These are phyloP conservation scores for Drosophila pseudotalamancana DNA, from an alignment of 2,888 invertebrate species.

Conservation along the genomic window DNA sequence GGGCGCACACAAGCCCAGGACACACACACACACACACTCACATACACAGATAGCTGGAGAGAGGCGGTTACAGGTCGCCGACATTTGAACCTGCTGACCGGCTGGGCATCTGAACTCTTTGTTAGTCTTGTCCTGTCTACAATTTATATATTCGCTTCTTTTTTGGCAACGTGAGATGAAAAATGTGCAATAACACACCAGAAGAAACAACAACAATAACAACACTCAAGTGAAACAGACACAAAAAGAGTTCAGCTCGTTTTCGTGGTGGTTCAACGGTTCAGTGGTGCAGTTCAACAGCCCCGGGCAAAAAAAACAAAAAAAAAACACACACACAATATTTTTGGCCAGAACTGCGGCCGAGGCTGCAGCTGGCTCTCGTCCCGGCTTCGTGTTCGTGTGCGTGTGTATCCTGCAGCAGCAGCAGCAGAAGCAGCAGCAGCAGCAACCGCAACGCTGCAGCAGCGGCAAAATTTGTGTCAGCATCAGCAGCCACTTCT, in stretches of 20 bases:
- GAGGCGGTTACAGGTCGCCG: constrained; percentile 67
- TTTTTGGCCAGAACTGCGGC: constrained; percentile 49
- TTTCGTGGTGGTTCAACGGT: constrained; percentile 12
- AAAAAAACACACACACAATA: constrained; percentile 7
- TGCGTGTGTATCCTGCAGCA: constrained; percentile 57
- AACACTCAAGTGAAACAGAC: constrained; percentile 5
- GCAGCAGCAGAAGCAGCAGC: constrained; percentile 62
- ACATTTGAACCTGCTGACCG: constrained; percentile 73
- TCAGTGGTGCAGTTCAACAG: constrained; percentile 66
- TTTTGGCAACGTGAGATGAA: constrained; percentile 58
- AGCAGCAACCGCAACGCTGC: constrained; percentile 64
- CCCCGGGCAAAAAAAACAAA: constrained; percentile 44
- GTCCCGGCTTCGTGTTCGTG: constrained; percentile 38
- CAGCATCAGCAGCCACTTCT: constrained; percentile 61
- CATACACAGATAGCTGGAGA: not conserved
- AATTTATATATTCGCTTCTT: constrained; percentile 35
- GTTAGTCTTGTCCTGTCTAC: constrained; percentile 19
- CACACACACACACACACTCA: not conserved
- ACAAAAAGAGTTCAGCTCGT: constrained; percentile 56
- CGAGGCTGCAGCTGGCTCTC: constrained; percentile 47
- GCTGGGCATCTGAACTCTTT: constrained; percentile 28
- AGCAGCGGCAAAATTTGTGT: constrained; percentile 74
- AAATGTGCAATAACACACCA: constrained; percentile 59
- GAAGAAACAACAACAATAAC: constrained; percentile 20
- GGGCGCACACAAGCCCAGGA: constrained; percentile 46